Conservation (phyloP, 2,888 invertebrate species). For the Nomada ferruginata region DNA sequence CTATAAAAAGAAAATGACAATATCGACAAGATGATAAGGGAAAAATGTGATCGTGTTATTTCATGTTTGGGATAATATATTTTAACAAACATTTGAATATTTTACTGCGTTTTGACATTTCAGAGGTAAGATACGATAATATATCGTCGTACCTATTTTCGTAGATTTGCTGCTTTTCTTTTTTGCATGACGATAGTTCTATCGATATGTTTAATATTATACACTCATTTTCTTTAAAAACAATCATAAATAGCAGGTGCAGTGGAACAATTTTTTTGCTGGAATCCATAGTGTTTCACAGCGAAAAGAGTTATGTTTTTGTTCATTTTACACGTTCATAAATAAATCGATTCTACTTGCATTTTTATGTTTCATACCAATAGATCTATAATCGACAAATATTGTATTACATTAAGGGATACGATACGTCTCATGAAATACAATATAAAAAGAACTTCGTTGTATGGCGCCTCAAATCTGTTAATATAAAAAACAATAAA, state of each 20-base stretch:
- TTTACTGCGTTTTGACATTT: too few relatives aligned
- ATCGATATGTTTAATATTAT: background rate
- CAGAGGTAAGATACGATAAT: background rate
- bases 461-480: too few relatives aligned
- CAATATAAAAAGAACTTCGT: too few relatives aligned
- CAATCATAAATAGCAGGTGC: background rate
- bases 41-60: too few relatives aligned
- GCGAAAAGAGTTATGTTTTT: background rate
- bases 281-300: conserved; percentile 17
- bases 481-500: too few relatives aligned
- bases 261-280: background rate
- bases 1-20: too few relatives aligned
- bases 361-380: conserved; percentile 10
- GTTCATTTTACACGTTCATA: background rate
- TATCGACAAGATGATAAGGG: too few relatives aligned
- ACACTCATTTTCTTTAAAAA: background rate
- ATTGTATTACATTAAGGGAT: background rate
- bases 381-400: too few relatives aligned
- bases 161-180: background rate
- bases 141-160: background rate
- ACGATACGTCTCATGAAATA: background rate
- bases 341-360: background rate
- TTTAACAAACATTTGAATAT: too few relatives aligned
- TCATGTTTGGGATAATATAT: too few relatives aligned
- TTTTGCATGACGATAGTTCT: background rate